Evolutionary conservation across 92 coral and sea anemone species (phyloP).

Genomic region (Parazoanthus swiftii): DNA sequence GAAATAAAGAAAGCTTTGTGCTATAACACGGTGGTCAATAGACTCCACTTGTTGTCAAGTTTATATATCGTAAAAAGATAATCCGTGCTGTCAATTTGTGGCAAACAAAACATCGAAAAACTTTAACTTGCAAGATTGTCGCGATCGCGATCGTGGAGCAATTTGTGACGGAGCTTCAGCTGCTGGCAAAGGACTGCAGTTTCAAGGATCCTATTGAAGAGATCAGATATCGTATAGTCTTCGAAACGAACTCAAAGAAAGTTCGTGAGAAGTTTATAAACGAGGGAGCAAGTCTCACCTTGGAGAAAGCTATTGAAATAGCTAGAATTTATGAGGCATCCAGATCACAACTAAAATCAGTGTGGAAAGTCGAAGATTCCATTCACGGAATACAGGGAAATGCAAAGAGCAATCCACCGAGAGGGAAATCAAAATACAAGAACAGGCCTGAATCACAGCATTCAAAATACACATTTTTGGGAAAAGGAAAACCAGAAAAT

Average conservation of each 20-base stretch:
- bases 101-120: too few species aligned
- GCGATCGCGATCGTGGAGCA: slow-evolving; percentile 8
- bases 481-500: neutral
- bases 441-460: too few species aligned
- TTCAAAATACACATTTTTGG: neutral
- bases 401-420: neutral
- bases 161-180: slow-evolving; percentile 39
- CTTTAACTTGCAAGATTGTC: too few species aligned
- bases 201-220: neutral
- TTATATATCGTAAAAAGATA: too few species aligned
- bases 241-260: slow-evolving; percentile 23
- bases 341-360: too few species aligned
- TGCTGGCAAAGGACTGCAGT: slow-evolving; percentile 44
- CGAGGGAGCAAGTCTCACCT: slow-evolving; percentile 12
- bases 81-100: too few species aligned
- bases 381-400: neutral
- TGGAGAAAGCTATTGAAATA: slow-evolving; percentile 3
- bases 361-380: neutral
- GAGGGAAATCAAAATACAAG: neutral
- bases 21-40: too few species aligned
- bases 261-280: slow-evolving; percentile 9
- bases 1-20: too few species aligned
- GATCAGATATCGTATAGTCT: slow-evolving; percentile 13
- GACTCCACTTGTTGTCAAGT: too few species aligned
- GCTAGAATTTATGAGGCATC: neutral